These are phyloP conservation scores for Musca domestica DNA, from an alignment of 1,140 invertebrate species.

Conservation along the genomic window DNA sequence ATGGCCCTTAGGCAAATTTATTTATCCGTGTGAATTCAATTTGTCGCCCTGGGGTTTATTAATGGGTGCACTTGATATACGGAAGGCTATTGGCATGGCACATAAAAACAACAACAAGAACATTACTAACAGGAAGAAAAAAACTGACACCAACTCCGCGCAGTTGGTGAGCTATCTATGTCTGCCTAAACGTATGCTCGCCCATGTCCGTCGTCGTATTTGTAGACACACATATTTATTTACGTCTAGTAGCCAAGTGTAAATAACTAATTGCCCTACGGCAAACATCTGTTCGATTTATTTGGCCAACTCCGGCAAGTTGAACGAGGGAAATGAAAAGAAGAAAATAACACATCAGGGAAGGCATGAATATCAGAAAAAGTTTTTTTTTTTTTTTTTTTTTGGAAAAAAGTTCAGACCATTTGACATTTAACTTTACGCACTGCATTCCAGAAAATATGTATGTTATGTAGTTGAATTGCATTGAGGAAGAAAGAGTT, in stretches of 20 bases:
- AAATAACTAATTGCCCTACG: constrained; percentile 20
- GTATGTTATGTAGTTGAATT: too few relatives aligned
- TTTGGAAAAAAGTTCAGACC: too few relatives aligned
- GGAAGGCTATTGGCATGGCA: constrained; percentile 2
- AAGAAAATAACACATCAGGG: not conserved
- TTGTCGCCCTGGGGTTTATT: constrained; percentile 18
- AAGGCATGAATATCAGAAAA: too few relatives aligned
- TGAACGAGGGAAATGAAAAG: not conserved
- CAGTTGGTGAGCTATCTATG: not conserved
- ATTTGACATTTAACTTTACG: too few relatives aligned
- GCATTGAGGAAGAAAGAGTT: too few relatives aligned
- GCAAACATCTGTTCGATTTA: constrained; percentile 22
- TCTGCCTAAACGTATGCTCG: not conserved
- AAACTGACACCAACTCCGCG: not conserved
- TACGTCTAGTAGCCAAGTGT: constrained; percentile 4
- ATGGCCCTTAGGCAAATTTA: constrained; percentile 3
- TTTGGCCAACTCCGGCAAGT: not conserved
- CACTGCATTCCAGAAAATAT: too few relatives aligned
- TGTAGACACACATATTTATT: not conserved
- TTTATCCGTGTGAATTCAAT: constrained; percentile 22
- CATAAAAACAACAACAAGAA: constrained; percentile 12
- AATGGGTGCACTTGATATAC: constrained; percentile 11
- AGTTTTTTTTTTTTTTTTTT: too few relatives aligned
- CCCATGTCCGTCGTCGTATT: not conserved
- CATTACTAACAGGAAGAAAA: not conserved